Evolutionary conservation across 2,888 invertebrate species (phyloP).

Genomic region (Acanthosepion pharaonis): DNA sequence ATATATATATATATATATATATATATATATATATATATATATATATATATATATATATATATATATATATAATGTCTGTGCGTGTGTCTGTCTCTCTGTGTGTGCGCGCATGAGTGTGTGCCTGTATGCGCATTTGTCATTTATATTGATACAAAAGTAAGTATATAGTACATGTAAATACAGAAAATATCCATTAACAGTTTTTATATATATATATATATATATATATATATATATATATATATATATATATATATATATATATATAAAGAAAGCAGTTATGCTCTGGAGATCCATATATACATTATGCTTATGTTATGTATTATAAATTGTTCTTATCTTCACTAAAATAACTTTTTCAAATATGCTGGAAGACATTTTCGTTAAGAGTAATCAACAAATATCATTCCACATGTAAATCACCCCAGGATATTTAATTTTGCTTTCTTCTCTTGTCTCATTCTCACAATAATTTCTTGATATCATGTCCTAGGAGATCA

Average conservation of each 20-base stretch:
- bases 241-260: not conserved
- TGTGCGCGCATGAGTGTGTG: no score
- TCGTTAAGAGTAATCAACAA: not conserved
- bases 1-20: no score
- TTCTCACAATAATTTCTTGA: no score
- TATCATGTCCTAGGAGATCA: no score
- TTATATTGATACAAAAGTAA: not conserved
- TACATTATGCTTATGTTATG: not conserved
- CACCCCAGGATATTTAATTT: not conserved
- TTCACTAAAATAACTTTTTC: not conserved
- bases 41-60: no score
- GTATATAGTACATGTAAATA: not conserved
- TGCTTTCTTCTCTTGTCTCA: not conserved
- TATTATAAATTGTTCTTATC: not conserved
- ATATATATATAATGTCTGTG: no score
- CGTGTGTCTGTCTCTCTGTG: no score
- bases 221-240: not conserved
- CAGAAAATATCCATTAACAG: not conserved
- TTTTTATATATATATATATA: not conserved
- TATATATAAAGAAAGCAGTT: no score
- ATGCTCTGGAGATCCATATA: no score
- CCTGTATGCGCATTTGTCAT: not conserved
- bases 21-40: no score
- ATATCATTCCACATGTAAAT: not conserved
- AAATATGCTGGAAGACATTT: not conserved